A percentile compares a stretch with the other conserved stretches of the same genome.
These are phyloP conservation scores for Exaiptasia diaphana DNA, from an alignment of 64 coral and sea anemone species.

Conservation along the genomic window DNA sequence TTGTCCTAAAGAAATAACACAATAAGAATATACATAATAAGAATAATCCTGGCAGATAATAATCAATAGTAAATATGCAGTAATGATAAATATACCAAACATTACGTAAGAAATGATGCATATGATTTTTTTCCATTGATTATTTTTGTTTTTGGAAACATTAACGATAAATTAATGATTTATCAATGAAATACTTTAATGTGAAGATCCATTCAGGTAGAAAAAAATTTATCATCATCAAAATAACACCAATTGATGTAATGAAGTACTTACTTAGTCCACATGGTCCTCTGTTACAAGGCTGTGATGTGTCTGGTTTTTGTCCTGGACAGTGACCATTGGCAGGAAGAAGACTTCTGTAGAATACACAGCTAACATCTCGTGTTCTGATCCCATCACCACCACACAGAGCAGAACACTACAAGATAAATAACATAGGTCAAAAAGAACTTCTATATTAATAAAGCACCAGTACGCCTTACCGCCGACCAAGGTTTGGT, in stretches of 20 bases:
- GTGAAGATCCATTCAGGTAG: no score
- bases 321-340: slow-evolving; percentile 27
- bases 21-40: no score
- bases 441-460: background rate
- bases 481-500: slow-evolving; percentile 50
- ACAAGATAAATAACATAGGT: background rate
- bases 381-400: slow-evolving; percentile 34
- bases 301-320: slow-evolving; percentile 7
- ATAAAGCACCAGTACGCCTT: background rate
- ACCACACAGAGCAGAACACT: slow-evolving; percentile 51
- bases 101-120: no score
- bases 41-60: no score
- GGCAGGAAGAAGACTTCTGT: slow-evolving; percentile 20
- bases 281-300: slow-evolving; percentile 47
- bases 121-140: no score
- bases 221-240: background rate
- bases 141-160: no score
- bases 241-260: background rate
- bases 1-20: background rate
- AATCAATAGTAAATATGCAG: no score
- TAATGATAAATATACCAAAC: no score
- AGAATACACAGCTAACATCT: slow-evolving; percentile 23
- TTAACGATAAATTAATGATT: no score
- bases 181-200: no score
- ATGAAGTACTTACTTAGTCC: slow-evolving; percentile 6